These are phyloP conservation scores for Lates calcarifer DNA, from an alignment of 2,113 vertebrate genomes.

Conservation along the genomic window DNA sequence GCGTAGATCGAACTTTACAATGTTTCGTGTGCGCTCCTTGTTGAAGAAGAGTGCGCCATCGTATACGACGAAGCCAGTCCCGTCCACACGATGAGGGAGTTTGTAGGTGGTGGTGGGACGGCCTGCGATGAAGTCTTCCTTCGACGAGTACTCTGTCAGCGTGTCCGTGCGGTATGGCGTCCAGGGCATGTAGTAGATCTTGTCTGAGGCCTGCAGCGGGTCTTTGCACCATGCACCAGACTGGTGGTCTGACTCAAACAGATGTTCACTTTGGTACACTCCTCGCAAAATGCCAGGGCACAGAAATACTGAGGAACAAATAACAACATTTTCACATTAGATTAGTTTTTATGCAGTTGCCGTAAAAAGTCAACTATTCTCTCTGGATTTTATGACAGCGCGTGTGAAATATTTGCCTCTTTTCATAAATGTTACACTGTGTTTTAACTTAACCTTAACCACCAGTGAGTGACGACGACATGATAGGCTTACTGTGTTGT, in stretches of 20 bases:
- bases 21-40: slow-evolving; percentile 98
- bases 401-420: slow-evolving; percentile 42
- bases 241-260: slow-evolving; percentile 98
- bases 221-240: slow-evolving; percentile 99
- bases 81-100: slow-evolving; percentile 96
- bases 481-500: slow-evolving; percentile 63
- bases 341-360: neutral
- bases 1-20: slow-evolving; percentile 98
- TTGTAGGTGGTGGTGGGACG: slow-evolving; percentile 98
- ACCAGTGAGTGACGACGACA: slow-evolving; percentile 58
- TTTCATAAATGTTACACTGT: slow-evolving; percentile 48
- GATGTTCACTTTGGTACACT: slow-evolving; percentile 98
- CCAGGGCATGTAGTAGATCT: slow-evolving; percentile 99
- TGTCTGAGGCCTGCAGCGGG: slow-evolving; percentile 97
- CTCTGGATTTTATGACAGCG: slow-evolving; percentile 23
- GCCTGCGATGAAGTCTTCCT: slow-evolving; percentile 98
- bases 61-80: slow-evolving; percentile 97
- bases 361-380: slow-evolving; percentile 43
- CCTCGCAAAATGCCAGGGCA: slow-evolving; percentile 96
- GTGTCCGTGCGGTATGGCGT: slow-evolving; percentile 97
- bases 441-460: slow-evolving; percentile 55
- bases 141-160: slow-evolving; percentile 96
- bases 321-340: slow-evolving; percentile 41
- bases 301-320: slow-evolving; percentile 91
- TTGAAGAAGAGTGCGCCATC: slow-evolving; percentile 98